Conservation (phyloP, 1,140 invertebrate genomes). For the Lepidurus packardi region DNA sequence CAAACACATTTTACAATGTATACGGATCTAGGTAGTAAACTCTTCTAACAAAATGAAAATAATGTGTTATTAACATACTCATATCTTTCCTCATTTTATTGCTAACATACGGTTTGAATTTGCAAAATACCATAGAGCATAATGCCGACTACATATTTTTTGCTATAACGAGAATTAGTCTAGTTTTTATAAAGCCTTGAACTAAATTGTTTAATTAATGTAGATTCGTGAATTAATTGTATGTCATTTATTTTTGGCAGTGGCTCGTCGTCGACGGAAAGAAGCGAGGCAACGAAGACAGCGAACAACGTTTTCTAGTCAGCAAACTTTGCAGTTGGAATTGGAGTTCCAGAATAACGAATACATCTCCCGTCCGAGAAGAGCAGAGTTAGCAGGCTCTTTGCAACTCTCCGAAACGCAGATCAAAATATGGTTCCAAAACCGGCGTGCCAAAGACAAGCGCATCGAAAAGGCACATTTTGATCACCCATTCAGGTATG, state of each 20-base stretch:
- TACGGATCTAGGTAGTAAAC: too few relatives aligned
- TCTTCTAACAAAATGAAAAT: too few relatives aligned
- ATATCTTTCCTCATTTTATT: too few relatives aligned
- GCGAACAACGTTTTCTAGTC: slow-evolving; percentile 87
- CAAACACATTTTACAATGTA: too few relatives aligned
- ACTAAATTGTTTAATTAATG: neutral
- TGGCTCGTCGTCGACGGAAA: slow-evolving; percentile 74
- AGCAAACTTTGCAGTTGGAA: slow-evolving; percentile 84
- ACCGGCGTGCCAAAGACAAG: slow-evolving; percentile 90
- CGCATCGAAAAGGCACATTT: slow-evolving; percentile 90
- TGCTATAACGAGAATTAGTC: too few relatives aligned
- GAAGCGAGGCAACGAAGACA: slow-evolving; percentile 78
- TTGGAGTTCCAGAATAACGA: slow-evolving; percentile 83
- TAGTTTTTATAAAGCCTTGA: too few relatives aligned
- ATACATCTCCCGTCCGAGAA: slow-evolving; percentile 78
- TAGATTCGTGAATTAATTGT: neutral
- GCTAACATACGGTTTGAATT: too few relatives aligned
- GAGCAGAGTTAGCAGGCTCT: slow-evolving; percentile 78
- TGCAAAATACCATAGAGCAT: too few relatives aligned
- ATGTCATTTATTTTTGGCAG: slow-evolving; percentile 48
- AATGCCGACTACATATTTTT: too few relatives aligned
- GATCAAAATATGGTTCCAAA: slow-evolving; percentile 97
- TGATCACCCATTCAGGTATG: slow-evolving; percentile 86
- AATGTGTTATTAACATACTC: too few relatives aligned
- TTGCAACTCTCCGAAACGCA: slow-evolving; percentile 79